Percentiles rank a stretch among this genome's conserved stretches.
Conservation (phyloP, 2,888 invertebrate species). For the Xestia ashworthii region DNA sequence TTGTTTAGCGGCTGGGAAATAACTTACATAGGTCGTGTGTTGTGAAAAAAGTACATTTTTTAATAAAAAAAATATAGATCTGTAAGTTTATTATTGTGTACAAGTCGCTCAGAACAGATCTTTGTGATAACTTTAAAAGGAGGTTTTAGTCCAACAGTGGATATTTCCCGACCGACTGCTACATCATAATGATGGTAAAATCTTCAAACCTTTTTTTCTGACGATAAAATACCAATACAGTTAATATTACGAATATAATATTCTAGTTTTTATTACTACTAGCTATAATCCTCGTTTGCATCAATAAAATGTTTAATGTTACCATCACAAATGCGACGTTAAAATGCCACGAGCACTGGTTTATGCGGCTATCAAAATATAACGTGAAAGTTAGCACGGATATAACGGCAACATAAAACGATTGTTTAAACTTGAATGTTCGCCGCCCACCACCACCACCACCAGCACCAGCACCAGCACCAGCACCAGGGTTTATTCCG, state of each 20-base stretch:
- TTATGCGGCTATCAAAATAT: constrained; percentile 16
- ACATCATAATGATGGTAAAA: neutral
- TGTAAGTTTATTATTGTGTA: neutral
- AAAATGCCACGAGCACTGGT: constrained; percentile 3
- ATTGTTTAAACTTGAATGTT: constrained; percentile 19
- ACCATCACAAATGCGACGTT: neutral
- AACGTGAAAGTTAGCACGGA: constrained; percentile 4
- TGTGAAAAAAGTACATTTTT: neutral
- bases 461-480: too few relatives aligned
- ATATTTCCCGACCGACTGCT: neutral
- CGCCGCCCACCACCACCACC: neutral
- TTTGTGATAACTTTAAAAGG: neutral
- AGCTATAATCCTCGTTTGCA: neutral
- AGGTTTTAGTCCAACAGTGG: neutral
- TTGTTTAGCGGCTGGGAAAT: neutral
- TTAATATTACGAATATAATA: neutral
- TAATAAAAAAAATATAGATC: neutral
- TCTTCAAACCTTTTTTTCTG: neutral
- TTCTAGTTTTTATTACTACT: neutral
- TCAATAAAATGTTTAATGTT: constrained; percentile 10
- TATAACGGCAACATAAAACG: neutral
- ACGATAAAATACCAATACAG: neutral
- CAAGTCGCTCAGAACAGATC: neutral
- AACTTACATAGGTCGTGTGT: neutral
- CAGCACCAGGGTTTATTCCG: too few relatives aligned